A percentile compares a stretch with the other conserved stretches of the same genome.
Evolutionary conservation across 2,113 vertebrate genomes (phyloP).

Genomic region (Orthonyx spaldingii): DNA sequence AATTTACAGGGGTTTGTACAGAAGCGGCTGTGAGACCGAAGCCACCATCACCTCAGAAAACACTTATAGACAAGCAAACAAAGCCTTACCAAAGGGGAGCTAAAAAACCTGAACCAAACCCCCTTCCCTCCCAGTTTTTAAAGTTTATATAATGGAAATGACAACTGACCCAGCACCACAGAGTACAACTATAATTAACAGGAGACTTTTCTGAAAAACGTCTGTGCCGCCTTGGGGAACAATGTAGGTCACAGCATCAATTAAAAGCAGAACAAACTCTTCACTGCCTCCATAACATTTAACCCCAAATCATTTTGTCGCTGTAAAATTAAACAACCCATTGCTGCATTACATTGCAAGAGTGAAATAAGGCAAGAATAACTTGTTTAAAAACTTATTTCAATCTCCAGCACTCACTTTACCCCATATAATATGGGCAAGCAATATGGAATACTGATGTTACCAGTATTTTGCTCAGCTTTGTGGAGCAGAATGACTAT

Average conservation of each 20-base stretch:
- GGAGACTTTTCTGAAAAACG: slow-evolving; percentile 7
- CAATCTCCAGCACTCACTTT: background rate
- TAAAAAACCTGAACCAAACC: background rate
- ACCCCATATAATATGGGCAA: background rate
- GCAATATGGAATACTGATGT: background rate
- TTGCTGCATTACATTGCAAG: background rate
- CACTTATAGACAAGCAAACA: background rate
- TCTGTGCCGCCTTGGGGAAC: slow-evolving; percentile 7
- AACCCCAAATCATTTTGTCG: background rate
- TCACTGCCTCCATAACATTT: background rate
- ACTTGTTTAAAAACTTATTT: background rate
- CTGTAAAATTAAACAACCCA: background rate
- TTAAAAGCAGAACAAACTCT: slow-evolving; percentile 40
- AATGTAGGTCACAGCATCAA: slow-evolving; percentile 52
- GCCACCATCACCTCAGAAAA: background rate
- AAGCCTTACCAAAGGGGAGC: background rate
- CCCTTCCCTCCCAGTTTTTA: background rate
- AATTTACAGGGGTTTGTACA: background rate
- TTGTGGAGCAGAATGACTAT: background rate
- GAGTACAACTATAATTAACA: slow-evolving; percentile 46
- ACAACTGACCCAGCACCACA: slow-evolving; percentile 36
- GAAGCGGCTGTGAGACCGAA: background rate
- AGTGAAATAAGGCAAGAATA: background rate
- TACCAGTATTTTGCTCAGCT: background rate
- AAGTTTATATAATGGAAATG: slow-evolving; percentile 24